Evolutionary conservation across 2,888 invertebrate species (phyloP), one percentile per base, ranked within the genome.

Genomic region (Orthonevra nobilis): DNA sequence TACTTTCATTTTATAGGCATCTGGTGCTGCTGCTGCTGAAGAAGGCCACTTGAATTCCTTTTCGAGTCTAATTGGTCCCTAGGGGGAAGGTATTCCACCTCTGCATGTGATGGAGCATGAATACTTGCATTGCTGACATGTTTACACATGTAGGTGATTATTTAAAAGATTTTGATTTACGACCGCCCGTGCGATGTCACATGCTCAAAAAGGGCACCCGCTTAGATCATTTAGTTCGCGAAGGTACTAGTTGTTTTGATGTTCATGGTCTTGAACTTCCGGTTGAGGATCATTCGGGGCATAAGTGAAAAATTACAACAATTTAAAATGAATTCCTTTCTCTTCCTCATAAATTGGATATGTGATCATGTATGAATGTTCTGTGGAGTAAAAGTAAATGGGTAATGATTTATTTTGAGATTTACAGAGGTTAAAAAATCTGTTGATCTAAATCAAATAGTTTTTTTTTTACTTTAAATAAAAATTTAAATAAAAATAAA

Each of bases 101-200:
- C 20, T 48, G 20, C 10, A 66, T 79, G 64, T 66, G 66, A 61
- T 61, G 68, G 79, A 44, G 73, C 79, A 68, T 30, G 79, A 79
- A 72, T 56, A 61, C 66, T 66, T 46, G 50, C n/a, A 52, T 26
- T 58, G 73, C 66, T 79, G 79, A 79, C 79, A 79, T 79, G 66
- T 73, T 79, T 79, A 73, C 79, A 73, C 56, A 68, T 79, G 79
- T 79, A 79, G 79, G 66, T 79, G 73, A 79, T 79, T 79, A 73
- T 73, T 79, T 79, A 79, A 30, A 61, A 61, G 68, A 79, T 68
- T 61, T 68, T 73, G 73, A 79, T 79, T 79, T 73, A 79, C 66
- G 79, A 79, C 73, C 79, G 34, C 79, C 79, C 79, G 79, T 73
- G 79, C 42, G 66, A 7, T 73, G 66, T 61, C 48, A 73, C 42